Percentiles rank a stretch among this genome's conserved stretches.
Conservation (phyloP, 2,113 vertebrate species). For the Embiotoca jacksoni region DNA sequence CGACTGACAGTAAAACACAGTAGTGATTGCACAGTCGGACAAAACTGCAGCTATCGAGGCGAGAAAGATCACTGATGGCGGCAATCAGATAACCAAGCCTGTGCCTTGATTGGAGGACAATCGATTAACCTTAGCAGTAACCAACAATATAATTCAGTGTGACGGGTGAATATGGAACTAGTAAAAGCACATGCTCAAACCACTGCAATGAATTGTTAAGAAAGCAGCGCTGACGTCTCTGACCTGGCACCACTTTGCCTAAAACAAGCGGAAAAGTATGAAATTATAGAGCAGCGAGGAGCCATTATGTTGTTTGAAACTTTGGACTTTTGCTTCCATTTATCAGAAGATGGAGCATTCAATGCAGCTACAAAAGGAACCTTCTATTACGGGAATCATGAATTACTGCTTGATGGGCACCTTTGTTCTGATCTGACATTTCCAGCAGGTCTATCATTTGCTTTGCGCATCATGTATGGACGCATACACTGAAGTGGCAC, state of each 20-base stretch:
- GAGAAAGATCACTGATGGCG: no score
- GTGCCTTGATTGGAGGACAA: no score
- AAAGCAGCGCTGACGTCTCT: background rate
- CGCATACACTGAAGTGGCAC: background rate
- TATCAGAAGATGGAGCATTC: background rate
- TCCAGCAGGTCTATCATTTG: slow-evolving; percentile 19
- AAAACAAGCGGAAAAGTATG: slow-evolving; percentile 18
- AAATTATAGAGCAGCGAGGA: slow-evolving; percentile 1
- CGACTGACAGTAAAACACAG: no score
- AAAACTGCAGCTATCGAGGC: no score
- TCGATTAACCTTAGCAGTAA: no score
- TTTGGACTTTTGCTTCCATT: background rate
- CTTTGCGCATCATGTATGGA: slow-evolving; percentile 24
- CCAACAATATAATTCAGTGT: no score
- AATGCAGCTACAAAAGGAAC: background rate
- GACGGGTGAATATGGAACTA: no score
- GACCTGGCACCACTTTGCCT: background rate
- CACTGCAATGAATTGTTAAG: background rate
- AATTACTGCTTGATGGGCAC: slow-evolving; percentile 36
- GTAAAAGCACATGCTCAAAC: no score
- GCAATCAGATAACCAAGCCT: no score
- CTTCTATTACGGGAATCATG: slow-evolving; percentile 3
- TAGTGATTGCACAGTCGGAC: no score
- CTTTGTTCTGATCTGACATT: slow-evolving; percentile 49
- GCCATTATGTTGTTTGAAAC: slow-evolving; percentile 18